Evolutionary conservation across 2,113 vertebrate genomes (phyloP), one percentile per base, ranked within the genome.

Genomic region (Hippocampus zosterae): DNA sequence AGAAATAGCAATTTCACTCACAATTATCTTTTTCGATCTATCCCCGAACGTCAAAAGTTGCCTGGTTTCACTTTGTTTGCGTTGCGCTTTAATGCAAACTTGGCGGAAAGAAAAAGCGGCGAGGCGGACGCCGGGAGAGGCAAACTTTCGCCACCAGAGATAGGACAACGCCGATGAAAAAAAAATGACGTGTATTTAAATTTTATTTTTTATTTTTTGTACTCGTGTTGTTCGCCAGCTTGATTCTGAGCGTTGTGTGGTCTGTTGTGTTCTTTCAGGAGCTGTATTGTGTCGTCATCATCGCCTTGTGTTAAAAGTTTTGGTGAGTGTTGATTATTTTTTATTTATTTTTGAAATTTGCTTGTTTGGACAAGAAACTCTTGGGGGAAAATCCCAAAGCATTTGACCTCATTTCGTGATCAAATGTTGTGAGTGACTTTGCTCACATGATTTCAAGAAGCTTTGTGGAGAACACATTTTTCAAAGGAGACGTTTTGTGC

Each of bases 1-100:
- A 73, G 70, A 92, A 91, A 92, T 90, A 91, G 84, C 88, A 77
- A 81, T 87, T 83, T 90, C 85, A 76, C 61, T 86, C 88, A 83
- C 88, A 87, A 88, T 89, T 88, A 89, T 88, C 64, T 81, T 82
- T 84, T 81, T 76, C 74, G 76, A 75, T 88, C 82, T 83, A 85
- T 88, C 86, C 81, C 87, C 85, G 85, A 78, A 83, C 89, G 86
- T 86, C 73, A 80, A 85, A 89, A 88, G 87, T 91, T 89, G 74
- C 76, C 60, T 48, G 33, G 33, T 78, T 83, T 87, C 60, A 79
- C 75, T 89, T 86, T 46, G 78, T 81, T 79, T n/a, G 69, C 67
- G 68, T 73, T 67, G 56, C 77, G 60, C 81, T 81, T 80, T 69
- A 80, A 83, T 67, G 57, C 68, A 29, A 89, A 90, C 81, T 87